These are phyloP conservation scores for Phodopus roborovskii DNA, from an alignment of 2,113 vertebrate genomes.

Conservation along the genomic window DNA sequence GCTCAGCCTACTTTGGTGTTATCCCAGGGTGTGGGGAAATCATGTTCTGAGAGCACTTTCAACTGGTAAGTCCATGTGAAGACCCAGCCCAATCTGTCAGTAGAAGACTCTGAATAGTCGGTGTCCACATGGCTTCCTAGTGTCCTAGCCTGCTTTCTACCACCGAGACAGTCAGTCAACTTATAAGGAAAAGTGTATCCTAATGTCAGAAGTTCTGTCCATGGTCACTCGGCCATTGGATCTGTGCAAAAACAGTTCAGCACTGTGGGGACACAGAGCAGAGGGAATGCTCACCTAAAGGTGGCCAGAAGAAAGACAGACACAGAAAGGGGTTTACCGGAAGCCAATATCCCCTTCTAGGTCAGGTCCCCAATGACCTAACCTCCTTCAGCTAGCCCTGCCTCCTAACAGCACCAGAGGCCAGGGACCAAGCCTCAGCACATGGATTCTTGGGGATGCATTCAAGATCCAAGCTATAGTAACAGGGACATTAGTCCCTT, in stretches of 20 bases:
- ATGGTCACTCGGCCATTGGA: background rate
- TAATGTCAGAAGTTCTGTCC: background rate
- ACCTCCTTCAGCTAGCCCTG: background rate
- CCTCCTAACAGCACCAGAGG: background rate
- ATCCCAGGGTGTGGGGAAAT: no score
- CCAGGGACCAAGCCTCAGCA: background rate
- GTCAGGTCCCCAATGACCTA: background rate
- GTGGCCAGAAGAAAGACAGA: background rate
- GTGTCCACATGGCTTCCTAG: background rate
- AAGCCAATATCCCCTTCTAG: no score
- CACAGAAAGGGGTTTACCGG: background rate
- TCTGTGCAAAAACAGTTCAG: background rate
- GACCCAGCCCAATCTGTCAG: background rate
- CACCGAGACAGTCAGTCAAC: background rate
- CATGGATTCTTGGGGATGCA: background rate
- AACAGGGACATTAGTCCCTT: background rate
- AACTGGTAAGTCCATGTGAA: no score
- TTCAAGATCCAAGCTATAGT: no score
- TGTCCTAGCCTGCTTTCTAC: background rate
- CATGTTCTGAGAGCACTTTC: background rate
- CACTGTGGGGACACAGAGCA: background rate
- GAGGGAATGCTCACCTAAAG: no score
- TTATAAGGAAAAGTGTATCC: background rate
- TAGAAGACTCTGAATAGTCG: background rate
- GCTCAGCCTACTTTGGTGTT: background rate